Evolutionary conservation across 1,140 invertebrate genomes (phyloP), one percentile per base, ranked within the genome.

Genomic region (Drosophila bocqueti): DNA sequence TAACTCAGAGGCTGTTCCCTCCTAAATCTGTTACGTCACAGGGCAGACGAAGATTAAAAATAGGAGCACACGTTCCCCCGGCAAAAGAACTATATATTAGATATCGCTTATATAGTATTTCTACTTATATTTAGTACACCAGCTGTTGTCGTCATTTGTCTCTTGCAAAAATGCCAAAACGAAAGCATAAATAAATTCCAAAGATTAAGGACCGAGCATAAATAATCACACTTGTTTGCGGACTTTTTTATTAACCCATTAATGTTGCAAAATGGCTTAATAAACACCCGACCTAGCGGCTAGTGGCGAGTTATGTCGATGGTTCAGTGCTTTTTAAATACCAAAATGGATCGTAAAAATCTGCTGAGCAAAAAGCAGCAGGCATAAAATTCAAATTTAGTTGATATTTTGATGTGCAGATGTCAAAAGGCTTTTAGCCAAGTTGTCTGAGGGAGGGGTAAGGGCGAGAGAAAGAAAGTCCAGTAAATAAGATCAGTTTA

Each of bases 401-500:
- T 69, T 66, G 61, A 73, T 67, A 55, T 90, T 64, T 69, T 79
- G 78, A 78, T 78, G 67, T 58, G 73, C 73, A 29, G 50, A 58
- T 85, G 85, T 85, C 85, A 90, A 67, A 90, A 90, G 63, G 85
- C 85, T 90, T 89, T 89, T 84, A 90, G 64, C n/a, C 26, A 21
- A 54, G 2, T 13, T 10, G 0, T 9, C 18, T 9, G 42, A 31
- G 15, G 16, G 10, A 31, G 49, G 16, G 4, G 16, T 4, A 18
- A 31, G 31, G 26, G 29, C 3, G 15, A 11, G 21, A 60, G 45
- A 64, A 46, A 60, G 45, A 64, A 46, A 42, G 31, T 36, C 3
- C 46, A 36, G n/a, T 10, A n/a, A 43, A 50, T 8, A 52, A 54
- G 18, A 43, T 52, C 24, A 9, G 49, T 16, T 42, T 42, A 38